A percentile compares a stretch with the other conserved stretches of the same genome.
Conservation (phyloP, 1,140 invertebrate species). For the Drosophila melanogaster region Release_6_plus_ISO1_MT NT_033777.3:8865501-8866000, state of each 20-base stretch:
- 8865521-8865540: constrained; percentile 56
- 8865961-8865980: constrained; percentile 55
- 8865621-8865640: constrained; percentile 69
- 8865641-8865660: constrained; percentile 61
- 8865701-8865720: constrained; percentile 19
- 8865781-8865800: not conserved
- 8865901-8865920: constrained; percentile 27
- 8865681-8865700: constrained; percentile 66
- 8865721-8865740: constrained; percentile 58
- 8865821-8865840: constrained; percentile 41
- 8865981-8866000: constrained; percentile 50
- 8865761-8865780: constrained; percentile 77
- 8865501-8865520: constrained; percentile 71
- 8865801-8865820: constrained; percentile 2
- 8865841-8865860: constrained; percentile 36
- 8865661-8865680: constrained; percentile 55
- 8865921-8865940: constrained; percentile 16
- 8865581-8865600: constrained; percentile 38
- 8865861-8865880: constrained; percentile 49
- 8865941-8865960: constrained; percentile 60
- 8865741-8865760: constrained; percentile 82
- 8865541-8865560: constrained; percentile 61
- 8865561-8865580: constrained; percentile 55
- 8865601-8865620: constrained; percentile 62
- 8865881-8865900: constrained; percentile 63